Base-by-base conservation (phyloP, 2,113 vertebrate genomes). In the Paradoxurus hermaphroditus region DNA sequence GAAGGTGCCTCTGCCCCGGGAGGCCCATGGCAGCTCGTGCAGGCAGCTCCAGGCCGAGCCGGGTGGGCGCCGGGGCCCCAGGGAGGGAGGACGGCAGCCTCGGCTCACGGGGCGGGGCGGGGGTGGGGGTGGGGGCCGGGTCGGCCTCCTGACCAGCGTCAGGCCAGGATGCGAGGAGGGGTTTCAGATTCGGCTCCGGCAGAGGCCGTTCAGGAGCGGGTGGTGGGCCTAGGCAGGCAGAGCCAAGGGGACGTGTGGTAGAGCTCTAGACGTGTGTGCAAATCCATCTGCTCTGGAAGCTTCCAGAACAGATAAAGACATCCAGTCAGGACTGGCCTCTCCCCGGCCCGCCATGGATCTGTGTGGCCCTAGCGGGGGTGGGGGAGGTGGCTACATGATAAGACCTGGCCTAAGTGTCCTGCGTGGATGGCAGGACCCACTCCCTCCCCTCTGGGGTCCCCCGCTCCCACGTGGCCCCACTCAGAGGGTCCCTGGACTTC, bases 1-100 rank as follows among this genome's bases (percentile, higher is more conserved):
- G 15, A 27, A 4, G 31, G 67, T 5, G 4, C n/a, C 36, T 78
- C 36, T 1, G 2, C n/a, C 9, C 29, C 3, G 13, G 1, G 14
- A 44, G 21, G 34, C 23, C 36, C 16, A 29, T 8, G 21, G 2
- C 3, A 6, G 4, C 9, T 25, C 2, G 4, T 8, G 53, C 7
- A 39, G 27, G 39, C 34, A n/a, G 62, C 62, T 25, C 13, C 1
- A 0, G 41, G 51, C 39, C 13, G 34, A 73, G 79, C 7, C 1
- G 59, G 23, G 25, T 31, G 44, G 44, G n/a, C 10, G 27, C n/a
- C 2, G 49, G 75, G 16, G 34, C 16, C 25, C 25, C 4, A 0
- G 15, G 75, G 9, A 62, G 31, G 39, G 72, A n/a, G 62, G 1
- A 29, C 27, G 16, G 78, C 3, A n/a, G n/a, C 7, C 41, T 85